Percentiles rank a stretch among this genome's conserved stretches.
These are phyloP conservation scores for Drosophila cracens DNA, from an alignment of 2,888 invertebrate species.

Conservation along the genomic window DNA sequence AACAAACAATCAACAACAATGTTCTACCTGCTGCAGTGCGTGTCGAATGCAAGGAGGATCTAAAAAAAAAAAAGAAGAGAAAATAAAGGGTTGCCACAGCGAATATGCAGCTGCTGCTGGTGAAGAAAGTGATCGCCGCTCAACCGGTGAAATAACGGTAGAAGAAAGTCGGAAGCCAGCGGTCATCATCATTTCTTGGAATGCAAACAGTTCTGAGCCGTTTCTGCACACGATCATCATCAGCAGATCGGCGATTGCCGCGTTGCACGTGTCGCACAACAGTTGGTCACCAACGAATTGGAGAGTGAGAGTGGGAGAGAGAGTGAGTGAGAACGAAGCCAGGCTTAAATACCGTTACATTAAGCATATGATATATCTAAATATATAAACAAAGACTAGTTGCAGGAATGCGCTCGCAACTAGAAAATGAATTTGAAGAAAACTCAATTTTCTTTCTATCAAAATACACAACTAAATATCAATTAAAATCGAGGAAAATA, in stretches of 20 bases:
- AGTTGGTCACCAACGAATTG: conserved; percentile 33
- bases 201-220: conserved; percentile 16
- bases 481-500: background rate
- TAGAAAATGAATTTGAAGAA: background rate
- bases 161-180: conserved; percentile 41
- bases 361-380: background rate
- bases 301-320: conserved; percentile 9
- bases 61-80: background rate
- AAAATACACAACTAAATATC: background rate
- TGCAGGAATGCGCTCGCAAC: background rate
- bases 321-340: background rate
- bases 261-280: conserved; percentile 41
- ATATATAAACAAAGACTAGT: background rate
- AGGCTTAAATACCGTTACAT: background rate
- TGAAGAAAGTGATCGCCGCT: conserved; percentile 47
- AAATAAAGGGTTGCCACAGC: conserved; percentile 40
- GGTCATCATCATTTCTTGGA: conserved; percentile 4
- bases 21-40: conserved; percentile 39
- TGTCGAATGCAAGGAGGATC: conserved; percentile 44
- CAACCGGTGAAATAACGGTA: conserved; percentile 51
- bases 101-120: conserved; percentile 43
- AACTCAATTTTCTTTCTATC: background rate
- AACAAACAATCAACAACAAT: conserved; percentile 36
- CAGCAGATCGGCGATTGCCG: conserved; percentile 8
- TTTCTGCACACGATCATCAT: conserved; percentile 6